Conservation (phyloP, 2,113 vertebrate species). For the Lutjanus erythropterus region DNA sequence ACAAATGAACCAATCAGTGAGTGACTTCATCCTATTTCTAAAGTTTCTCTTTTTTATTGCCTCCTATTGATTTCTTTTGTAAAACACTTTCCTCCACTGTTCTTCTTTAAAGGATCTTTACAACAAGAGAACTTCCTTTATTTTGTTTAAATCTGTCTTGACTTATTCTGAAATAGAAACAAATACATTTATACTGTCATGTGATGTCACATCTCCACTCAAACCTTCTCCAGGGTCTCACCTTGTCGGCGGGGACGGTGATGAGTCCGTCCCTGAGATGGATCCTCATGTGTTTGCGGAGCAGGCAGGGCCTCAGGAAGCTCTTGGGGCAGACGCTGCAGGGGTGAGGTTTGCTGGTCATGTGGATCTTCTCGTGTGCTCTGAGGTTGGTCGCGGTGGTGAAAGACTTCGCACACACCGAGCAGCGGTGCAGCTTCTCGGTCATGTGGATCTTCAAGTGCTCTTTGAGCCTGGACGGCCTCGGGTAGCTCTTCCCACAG, state of each 20-base stretch:
- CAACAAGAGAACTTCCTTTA: no score
- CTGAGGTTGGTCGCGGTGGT: slow-evolving; percentile 27
- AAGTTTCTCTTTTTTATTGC: no score
- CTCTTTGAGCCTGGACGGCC: slow-evolving; percentile 17
- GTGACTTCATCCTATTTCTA: no score
- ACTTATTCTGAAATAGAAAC: no score
- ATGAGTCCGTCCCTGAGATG: slow-evolving; percentile 61
- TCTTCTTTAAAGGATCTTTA: no score
- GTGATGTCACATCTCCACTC: no score
- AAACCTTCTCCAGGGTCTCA: neutral
- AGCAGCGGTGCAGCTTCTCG: slow-evolving; percentile 34
- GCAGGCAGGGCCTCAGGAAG: slow-evolving; percentile 68
- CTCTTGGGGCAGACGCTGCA: slow-evolving; percentile 63
- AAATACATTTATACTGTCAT: no score
- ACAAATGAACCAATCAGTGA: no score
- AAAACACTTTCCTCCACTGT: no score
- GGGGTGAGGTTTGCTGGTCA: slow-evolving; percentile 29
- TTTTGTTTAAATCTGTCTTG: no score
- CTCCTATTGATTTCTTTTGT: no score
- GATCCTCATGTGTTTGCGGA: slow-evolving; percentile 66
- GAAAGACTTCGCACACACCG: slow-evolving; percentile 39
- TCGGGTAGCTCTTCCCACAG: slow-evolving; percentile 34
- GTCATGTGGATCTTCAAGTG: slow-evolving; percentile 26
- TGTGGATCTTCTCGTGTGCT: slow-evolving; percentile 50
- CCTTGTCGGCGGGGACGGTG: slow-evolving; percentile 26